A percentile compares a stretch with the other conserved stretches of the same genome.
These are phyloP conservation scores for Dasyurus viverrinus DNA, from an alignment of 2,113 vertebrate species.

Conservation along the genomic window DNA sequence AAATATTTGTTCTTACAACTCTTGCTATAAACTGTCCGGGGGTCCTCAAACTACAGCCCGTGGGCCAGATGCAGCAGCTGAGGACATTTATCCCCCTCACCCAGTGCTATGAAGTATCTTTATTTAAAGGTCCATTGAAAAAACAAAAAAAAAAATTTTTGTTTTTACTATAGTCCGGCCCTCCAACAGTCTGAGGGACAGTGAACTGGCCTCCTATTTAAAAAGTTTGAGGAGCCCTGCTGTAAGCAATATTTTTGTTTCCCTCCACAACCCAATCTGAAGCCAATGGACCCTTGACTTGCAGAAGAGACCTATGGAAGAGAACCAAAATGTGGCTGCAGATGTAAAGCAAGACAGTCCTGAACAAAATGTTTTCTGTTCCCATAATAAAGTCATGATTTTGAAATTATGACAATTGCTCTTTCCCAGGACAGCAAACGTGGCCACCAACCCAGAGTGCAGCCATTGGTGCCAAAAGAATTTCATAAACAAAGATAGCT, in stretches of 20 bases:
- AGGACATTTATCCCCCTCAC: no score
- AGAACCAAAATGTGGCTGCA: constrained; percentile 42
- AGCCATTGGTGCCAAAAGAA: background rate
- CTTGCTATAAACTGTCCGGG: constrained; percentile 44
- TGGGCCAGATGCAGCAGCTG: no score
- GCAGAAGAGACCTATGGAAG: constrained; percentile 21
- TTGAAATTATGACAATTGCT: constrained; percentile 34
- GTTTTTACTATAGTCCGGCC: no score
- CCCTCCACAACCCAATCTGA: constrained; percentile 19
- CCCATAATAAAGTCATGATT: background rate
- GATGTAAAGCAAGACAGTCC: constrained; percentile 42
- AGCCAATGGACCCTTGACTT: constrained; percentile 32
- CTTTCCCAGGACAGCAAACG: constrained; percentile 23
- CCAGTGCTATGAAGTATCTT: no score
- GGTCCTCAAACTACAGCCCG: no score
- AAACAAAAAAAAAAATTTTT: no score
- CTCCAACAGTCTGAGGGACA: no score
- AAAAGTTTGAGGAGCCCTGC: no score
- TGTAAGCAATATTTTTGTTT: constrained; percentile 50
- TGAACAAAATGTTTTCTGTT: constrained; percentile 56
- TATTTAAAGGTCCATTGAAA: no score
- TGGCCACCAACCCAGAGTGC: background rate
- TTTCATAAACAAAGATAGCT: constrained; percentile 28
- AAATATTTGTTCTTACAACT: background rate
- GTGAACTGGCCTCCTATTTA: no score